A percentile compares a stretch with the other conserved stretches of the same genome.
These are phyloP conservation scores for Myotis davidii DNA, from an alignment of 2,113 vertebrate genomes.

Conservation along the genomic window DNA sequence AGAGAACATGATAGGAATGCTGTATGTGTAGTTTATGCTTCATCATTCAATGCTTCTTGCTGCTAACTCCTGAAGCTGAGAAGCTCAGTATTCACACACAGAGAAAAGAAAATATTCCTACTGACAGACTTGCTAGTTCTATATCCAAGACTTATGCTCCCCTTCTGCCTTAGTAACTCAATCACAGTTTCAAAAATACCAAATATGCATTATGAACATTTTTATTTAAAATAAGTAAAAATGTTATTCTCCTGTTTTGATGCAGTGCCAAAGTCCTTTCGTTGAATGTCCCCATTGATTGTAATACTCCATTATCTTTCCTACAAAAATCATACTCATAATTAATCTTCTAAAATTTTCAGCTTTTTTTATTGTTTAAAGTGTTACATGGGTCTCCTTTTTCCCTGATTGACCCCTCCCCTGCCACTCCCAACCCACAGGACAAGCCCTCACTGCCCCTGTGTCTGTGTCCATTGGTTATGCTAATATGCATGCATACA, in stretches of 20 bases:
- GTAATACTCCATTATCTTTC: not conserved
- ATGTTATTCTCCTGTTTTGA: not conserved
- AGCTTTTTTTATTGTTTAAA: not conserved
- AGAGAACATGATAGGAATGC: not conserved
- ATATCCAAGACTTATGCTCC: not conserved
- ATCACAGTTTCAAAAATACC: not conserved
- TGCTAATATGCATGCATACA: no score
- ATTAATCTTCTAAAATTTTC: not conserved
- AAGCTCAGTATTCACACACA: not conserved
- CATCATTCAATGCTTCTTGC: constrained; percentile 28
- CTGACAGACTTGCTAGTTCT: not conserved
- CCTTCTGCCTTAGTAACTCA: not conserved
- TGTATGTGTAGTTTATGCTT: not conserved
- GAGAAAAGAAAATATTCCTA: not conserved
- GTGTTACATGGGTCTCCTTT: no score
- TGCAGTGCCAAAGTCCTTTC: not conserved
- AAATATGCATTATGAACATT: not conserved
- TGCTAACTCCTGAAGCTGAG: not conserved
- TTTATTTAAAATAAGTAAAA: constrained; percentile 30
- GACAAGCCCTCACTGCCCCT: no score
- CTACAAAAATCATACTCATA: not conserved
- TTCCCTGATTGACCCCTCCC: no score
- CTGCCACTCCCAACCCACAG: no score
- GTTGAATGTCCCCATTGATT: not conserved
- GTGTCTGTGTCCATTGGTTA: no score